These are phyloP conservation scores for Crocidura indochinensis DNA, from an alignment of 2,797 vertebrate genomes.

Conservation along the genomic window DNA sequence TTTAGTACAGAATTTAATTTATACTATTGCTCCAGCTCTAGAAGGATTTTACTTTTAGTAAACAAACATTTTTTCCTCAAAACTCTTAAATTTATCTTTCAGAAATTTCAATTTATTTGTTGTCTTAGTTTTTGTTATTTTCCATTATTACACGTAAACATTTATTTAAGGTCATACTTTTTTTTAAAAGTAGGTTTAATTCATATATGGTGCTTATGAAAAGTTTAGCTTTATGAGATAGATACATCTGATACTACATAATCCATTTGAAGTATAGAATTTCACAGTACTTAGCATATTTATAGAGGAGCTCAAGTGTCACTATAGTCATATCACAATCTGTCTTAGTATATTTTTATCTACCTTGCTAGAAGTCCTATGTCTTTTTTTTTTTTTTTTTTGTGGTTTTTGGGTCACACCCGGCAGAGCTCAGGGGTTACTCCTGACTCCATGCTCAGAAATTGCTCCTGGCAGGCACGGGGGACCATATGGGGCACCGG, in stretches of 20 bases:
- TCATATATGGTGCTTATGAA: background rate
- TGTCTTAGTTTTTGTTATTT: conserved; percentile 47
- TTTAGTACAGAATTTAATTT: too few species aligned
- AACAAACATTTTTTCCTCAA: background rate
- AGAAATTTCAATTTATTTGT: conserved; percentile 44
- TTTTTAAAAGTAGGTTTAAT: background rate
- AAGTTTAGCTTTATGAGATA: background rate
- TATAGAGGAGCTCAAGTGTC: background rate
- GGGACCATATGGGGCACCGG: too few species aligned
- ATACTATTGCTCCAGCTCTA: too few species aligned
- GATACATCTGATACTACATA: background rate
- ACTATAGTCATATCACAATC: background rate
- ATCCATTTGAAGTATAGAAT: background rate
- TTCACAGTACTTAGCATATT: conserved; percentile 12
- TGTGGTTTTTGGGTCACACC: too few species aligned
- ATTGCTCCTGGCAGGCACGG: too few species aligned
- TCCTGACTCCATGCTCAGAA: too few species aligned
- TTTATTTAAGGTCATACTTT: background rate
- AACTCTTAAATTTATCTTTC: conserved; percentile 22
- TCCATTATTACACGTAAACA: conserved; percentile 38
- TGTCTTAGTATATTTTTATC: conserved; percentile 52
- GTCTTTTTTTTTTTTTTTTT: too few species aligned
- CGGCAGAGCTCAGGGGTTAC: too few species aligned
- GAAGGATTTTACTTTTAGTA: too few species aligned
- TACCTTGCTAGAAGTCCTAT: background rate